Evolutionary conservation across 2,113 vertebrate species (phyloP), one percentile per base, ranked within the genome.

Genomic region (Aleadryas rufinucha): DNA sequence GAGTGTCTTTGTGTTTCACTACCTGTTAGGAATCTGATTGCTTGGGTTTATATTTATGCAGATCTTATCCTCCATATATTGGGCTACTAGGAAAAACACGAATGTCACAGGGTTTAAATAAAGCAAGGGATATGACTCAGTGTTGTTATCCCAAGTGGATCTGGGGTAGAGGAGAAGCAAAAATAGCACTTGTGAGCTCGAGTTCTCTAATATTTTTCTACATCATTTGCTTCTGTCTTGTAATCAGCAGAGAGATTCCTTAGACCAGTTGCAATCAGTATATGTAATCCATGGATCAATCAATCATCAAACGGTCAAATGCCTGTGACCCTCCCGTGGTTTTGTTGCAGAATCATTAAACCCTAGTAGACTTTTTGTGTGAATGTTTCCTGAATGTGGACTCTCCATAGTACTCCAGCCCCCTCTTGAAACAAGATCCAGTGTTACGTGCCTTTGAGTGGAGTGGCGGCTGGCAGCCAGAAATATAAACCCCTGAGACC

Each of bases 71-170:
- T 84, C 31, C 23, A 4, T 50, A 16, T 8, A 35, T 9, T 11
- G 6, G 49, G 11, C 24, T 60, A 71, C 44, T 45, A 53, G 72
- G 37, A 71, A 84, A 86, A 94, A 8, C 30, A 76, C 6, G 57
- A 74, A 61, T 53, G 30, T 84, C 66, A 35, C 26, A 54, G 60
- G 28, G 11, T 70, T 81, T 81, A 57, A 86, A 84, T 88, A 88
- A 69, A 93, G 41, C 28, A 80, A 88, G 76, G 63, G 60, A 87
- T 80, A 49, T 89, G 80, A 93, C 64, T 94, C 75, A 95, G 42
- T 59, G 42, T 74, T 84, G 6, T 81, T 42, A 70, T 88, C 60
- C 21, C 26, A 81, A 89, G 53, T 53, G 28, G 35, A 74, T 60
- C 7, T 56, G 18, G 35, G 26, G 16, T 81, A 79, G 37, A 76